Evolutionary conservation across 2,888 invertebrate genomes (phyloP).

Genomic region (Dasysyrphus tricinctus): DNA sequence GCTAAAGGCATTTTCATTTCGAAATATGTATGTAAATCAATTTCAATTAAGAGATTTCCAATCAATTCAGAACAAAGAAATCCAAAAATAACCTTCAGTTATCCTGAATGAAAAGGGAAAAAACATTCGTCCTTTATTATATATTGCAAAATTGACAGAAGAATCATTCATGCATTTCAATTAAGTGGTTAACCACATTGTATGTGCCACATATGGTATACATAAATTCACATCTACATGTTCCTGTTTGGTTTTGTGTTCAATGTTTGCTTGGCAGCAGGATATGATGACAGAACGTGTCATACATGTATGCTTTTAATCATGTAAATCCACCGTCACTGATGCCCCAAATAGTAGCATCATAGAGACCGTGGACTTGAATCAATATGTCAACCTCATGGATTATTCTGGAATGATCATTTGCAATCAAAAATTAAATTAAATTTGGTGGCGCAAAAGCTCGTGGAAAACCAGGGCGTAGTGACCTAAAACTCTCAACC

Average conservation of each 20-base stretch:
- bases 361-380: slow-evolving; percentile 8
- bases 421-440: no score
- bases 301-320: slow-evolving; percentile 57
- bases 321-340: slow-evolving; percentile 47
- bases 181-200: slow-evolving; percentile 27
- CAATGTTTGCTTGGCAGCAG: slow-evolving; percentile 30
- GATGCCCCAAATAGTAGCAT: neutral
- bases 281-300: slow-evolving; percentile 56
- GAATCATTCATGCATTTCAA: slow-evolving; percentile 57
- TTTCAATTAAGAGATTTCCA: slow-evolving; percentile 22
- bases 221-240: neutral
- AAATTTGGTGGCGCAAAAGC: no score
- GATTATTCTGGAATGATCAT: slow-evolving; percentile 16
- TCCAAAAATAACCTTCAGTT: neutral
- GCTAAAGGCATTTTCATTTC: neutral
- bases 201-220: neutral
- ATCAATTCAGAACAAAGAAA: slow-evolving; percentile 32
- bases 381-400: neutral
- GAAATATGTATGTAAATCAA: neutral
- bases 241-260: neutral
- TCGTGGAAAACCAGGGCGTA: no score
- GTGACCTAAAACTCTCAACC: no score
- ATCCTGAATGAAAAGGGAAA: neutral
- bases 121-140: neutral
- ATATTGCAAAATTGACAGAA: slow-evolving; percentile 38